These are phyloP conservation scores for Enteromius fasciolatus DNA, from an alignment of 2,797 vertebrate species.

Conservation along the genomic window DNA sequence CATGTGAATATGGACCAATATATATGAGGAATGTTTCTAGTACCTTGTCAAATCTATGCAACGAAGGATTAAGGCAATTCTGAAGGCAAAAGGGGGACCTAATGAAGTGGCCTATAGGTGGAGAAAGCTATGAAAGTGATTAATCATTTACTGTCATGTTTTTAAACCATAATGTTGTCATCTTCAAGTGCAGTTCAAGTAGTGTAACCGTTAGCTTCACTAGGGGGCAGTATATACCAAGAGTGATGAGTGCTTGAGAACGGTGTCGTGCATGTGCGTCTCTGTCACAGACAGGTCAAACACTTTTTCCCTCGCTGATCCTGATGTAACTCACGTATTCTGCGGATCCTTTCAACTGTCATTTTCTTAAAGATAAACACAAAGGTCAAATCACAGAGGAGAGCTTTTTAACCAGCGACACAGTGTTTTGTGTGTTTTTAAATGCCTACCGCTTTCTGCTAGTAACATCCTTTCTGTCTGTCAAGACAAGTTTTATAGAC, in stretches of 20 bases:
- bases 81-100: too few relatives aligned
- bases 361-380: background rate
- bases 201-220: background rate
- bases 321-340: background rate
- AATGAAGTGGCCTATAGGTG: background rate
- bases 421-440: background rate
- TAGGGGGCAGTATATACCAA: slow-evolving; percentile 23
- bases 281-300: background rate
- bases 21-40: background rate
- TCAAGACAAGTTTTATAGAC: slow-evolving; percentile 27
- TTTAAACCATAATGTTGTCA: background rate
- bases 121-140: background rate
- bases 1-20: slow-evolving; percentile 44
- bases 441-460: background rate
- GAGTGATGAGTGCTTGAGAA: background rate
- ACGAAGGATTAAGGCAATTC: too few relatives aligned
- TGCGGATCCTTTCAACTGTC: background rate
- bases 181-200: background rate
- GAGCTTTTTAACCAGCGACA: background rate
- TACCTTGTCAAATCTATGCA: too few relatives aligned
- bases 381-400: background rate
- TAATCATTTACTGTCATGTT: background rate
- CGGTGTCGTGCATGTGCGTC: background rate
- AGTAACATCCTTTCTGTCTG: background rate
- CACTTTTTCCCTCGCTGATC: background rate